phyloP scores from a whole-genome alignment of 37 sponge, comb jelly and placozoan genomes.

The Ianthella basta region DNA sequence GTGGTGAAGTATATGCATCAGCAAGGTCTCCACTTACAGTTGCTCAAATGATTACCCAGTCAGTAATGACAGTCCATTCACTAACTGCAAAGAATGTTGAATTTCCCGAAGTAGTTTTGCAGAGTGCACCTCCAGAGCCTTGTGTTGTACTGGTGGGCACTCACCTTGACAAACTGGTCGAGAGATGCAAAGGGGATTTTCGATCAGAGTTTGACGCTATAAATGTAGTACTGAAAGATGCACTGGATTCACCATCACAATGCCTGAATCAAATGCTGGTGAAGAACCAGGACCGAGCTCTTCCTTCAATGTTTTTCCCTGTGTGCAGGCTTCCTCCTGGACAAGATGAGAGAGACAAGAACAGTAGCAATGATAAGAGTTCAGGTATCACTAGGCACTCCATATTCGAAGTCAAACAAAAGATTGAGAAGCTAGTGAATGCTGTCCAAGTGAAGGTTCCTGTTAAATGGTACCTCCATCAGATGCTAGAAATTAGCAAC shows the following conservation, averaged over 20 bases:
- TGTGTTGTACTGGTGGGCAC: neutral
- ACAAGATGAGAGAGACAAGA: too few relatives aligned
- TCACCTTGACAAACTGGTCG: neutral
- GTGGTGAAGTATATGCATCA: neutral
- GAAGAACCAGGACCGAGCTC: too few relatives aligned
- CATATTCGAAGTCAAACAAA: neutral
- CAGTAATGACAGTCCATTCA: conserved; percentile 8
- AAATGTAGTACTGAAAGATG: too few relatives aligned
- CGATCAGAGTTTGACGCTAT: too few relatives aligned
- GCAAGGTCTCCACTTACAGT: neutral
- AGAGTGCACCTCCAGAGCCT: neutral
- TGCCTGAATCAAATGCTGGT: too few relatives aligned
- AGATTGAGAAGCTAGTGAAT: neutral
- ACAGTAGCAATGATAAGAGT: too few relatives aligned
- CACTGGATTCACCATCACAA: too few relatives aligned
- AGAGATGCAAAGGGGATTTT: neutral
- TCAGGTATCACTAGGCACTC: neutral
- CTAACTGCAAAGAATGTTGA: neutral
- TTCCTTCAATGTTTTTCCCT: too few relatives aligned
- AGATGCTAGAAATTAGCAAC: neutral
- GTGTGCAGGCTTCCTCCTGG: too few relatives aligned
- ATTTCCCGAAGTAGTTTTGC: neutral
- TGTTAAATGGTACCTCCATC: conserved; percentile 9
- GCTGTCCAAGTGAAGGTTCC: neutral
- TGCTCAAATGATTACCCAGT: neutral